These are phyloP conservation scores for Drosophila santomea DNA, from an alignment of 1,140 invertebrate genomes.

Conservation along the genomic window DNA sequence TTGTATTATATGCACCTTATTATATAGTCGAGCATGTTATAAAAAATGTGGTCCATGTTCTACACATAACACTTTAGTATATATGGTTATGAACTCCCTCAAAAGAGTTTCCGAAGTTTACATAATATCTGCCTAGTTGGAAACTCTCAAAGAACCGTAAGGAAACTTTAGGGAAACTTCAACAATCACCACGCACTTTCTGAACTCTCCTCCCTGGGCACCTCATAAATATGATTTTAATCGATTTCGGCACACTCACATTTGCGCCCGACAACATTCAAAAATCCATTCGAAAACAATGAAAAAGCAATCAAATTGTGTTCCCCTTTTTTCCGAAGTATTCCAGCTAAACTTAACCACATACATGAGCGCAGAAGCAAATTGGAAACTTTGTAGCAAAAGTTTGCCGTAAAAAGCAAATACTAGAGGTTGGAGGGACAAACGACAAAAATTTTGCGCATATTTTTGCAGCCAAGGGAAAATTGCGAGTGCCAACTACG, in stretches of 20 bases:
- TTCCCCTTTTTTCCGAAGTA: slow-evolving; percentile 18
- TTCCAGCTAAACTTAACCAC: slow-evolving; percentile 41
- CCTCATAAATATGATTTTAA: slow-evolving; percentile 77
- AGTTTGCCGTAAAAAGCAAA: slow-evolving; percentile 40
- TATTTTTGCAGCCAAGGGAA: slow-evolving; percentile 52
- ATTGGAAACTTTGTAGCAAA: slow-evolving; percentile 62
- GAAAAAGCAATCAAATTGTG: slow-evolving; percentile 77
- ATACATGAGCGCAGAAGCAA: slow-evolving; percentile 30
- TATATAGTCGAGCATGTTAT: background rate
- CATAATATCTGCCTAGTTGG: background rate
- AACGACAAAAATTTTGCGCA: slow-evolving; percentile 62
- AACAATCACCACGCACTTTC: slow-evolving; percentile 11
- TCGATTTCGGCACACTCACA: slow-evolving; percentile 66
- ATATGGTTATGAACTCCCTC: background rate
- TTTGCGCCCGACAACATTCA: slow-evolving; percentile 33
- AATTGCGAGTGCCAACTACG: slow-evolving; percentile 28
- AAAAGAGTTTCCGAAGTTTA: background rate
- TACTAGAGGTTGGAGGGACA: slow-evolving; percentile 18
- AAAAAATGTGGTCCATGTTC: too few species aligned
- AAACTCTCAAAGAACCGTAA: slow-evolving; percentile 13
- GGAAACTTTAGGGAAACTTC: slow-evolving; percentile 41
- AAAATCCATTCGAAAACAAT: slow-evolving; percentile 78
- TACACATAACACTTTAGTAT: too few species aligned
- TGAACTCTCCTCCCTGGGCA: slow-evolving; percentile 36
- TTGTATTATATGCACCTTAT: background rate